Evolutionary conservation across 2,888 invertebrate genomes (phyloP).

Genomic region (Drosophila eohydei): DNA sequence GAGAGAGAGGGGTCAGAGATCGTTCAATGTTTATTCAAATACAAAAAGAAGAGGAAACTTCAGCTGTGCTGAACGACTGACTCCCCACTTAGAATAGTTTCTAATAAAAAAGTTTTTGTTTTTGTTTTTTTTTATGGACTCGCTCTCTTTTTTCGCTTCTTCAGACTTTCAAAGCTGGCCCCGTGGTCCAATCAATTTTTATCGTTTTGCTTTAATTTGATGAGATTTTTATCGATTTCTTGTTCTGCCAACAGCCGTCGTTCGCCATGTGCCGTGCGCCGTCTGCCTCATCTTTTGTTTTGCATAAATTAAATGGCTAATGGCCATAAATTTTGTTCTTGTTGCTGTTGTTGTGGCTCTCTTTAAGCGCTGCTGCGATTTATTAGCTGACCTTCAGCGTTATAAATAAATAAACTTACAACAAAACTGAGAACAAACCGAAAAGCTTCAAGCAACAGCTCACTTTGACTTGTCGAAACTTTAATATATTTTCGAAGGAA

Average conservation of each 20-base stretch:
- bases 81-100: slow-evolving; percentile 51
- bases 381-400: slow-evolving; percentile 73
- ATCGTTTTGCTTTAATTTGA: slow-evolving; percentile 78
- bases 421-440: slow-evolving; percentile 11
- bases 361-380: slow-evolving; percentile 49
- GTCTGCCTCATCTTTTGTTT: slow-evolving; percentile 38
- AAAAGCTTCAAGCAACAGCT: slow-evolving; percentile 1
- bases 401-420: slow-evolving; percentile 62
- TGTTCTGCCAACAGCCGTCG: slow-evolving; percentile 33
- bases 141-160: slow-evolving; percentile 5
- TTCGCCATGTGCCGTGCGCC: not conserved
- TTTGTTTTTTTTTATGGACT: slow-evolving; percentile 1
- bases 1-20: not conserved
- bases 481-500: slow-evolving; percentile 6
- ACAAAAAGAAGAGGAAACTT: slow-evolving; percentile 6
- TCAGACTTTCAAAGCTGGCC: slow-evolving; percentile 41
- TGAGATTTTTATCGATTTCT: slow-evolving; percentile 76
- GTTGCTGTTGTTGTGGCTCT: slow-evolving; percentile 23
- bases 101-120: slow-evolving; percentile 39
- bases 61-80: slow-evolving; percentile 5
- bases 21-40: slow-evolving; percentile 18
- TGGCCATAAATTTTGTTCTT: slow-evolving; percentile 60
- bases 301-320: slow-evolving; percentile 76
- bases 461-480: not conserved
- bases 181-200: slow-evolving; percentile 71